These are phyloP conservation scores for Menidia beryllina DNA, from an alignment of 2,113 vertebrate genomes.

Conservation along the genomic window DNA sequence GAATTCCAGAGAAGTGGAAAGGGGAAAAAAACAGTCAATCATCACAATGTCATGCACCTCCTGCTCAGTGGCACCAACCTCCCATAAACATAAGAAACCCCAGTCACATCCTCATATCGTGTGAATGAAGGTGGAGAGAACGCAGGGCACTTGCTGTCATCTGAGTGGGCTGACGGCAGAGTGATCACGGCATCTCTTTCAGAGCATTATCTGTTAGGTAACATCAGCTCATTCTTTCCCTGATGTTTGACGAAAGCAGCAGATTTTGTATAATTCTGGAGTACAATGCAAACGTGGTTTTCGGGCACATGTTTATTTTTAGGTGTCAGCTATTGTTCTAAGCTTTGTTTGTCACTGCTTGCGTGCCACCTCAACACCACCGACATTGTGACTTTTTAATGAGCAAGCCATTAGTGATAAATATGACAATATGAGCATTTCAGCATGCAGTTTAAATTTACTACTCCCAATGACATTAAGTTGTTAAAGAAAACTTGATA, in stretches of 20 bases:
- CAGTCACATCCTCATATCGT: conserved; percentile 15
- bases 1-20: conserved; percentile 24
- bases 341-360: conserved; percentile 37
- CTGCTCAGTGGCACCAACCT: conserved; percentile 31
- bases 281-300: conserved; percentile 6
- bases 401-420: conserved; percentile 41
- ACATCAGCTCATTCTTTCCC: conserved; percentile 26
- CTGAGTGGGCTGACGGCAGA: conserved; percentile 8
- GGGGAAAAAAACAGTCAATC: neutral
- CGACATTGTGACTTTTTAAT: conserved; percentile 44
- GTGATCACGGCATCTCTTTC: conserved; percentile 17
- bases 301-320: conserved; percentile 50
- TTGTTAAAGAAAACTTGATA: conserved; percentile 22
- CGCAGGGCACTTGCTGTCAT: conserved; percentile 37
- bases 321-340: conserved; percentile 46
- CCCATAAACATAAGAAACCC: conserved; percentile 29
- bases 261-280: conserved; percentile 21
- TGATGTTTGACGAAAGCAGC: conserved; percentile 10
- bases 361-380: conserved; percentile 44
- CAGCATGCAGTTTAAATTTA: conserved; percentile 33
- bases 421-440: conserved; percentile 11
- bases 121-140: conserved; percentile 30
- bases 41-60: no score
- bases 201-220: conserved; percentile 29
- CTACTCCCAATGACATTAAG: conserved; percentile 21